Conservation (phyloP, 2,113 vertebrate species). For the Eulacestoma nigropectus region DNA sequence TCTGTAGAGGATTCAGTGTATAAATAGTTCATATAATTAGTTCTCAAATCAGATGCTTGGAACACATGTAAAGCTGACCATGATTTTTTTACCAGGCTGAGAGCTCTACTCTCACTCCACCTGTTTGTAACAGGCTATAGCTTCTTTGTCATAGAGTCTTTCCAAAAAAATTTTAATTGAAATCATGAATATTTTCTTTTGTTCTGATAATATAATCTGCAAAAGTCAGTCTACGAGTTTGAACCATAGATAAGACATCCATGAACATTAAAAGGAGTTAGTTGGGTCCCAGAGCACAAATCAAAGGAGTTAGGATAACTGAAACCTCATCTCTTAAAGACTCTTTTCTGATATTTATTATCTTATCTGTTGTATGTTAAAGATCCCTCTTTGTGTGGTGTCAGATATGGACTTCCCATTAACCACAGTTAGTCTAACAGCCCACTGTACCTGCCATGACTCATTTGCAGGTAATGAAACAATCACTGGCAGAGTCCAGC, state of each 20-base stretch:
- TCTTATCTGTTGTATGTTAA: neutral
- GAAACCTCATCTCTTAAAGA: neutral
- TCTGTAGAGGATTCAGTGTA: neutral
- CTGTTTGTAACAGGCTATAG: neutral
- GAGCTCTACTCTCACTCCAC: neutral
- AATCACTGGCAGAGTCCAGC: neutral
- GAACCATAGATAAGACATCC: neutral
- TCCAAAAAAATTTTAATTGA: neutral
- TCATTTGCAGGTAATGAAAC: neutral
- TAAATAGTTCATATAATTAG: neutral
- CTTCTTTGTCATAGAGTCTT: neutral
- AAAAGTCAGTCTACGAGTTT: neutral
- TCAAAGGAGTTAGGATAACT: neutral
- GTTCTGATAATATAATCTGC: neutral
- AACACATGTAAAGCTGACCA: neutral
- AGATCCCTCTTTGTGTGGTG: neutral
- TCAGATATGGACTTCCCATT: neutral
- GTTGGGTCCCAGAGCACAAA: neutral
- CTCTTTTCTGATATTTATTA: neutral
- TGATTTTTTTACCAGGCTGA: neutral
- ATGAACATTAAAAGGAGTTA: too few relatives aligned
- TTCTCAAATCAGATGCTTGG: neutral
- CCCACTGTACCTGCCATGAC: neutral
- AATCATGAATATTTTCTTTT: neutral
- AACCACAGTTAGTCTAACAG: neutral